These are phyloP conservation scores for Gerris buenoi DNA, from an alignment of 1,140 invertebrate species.

Conservation along the genomic window DNA sequence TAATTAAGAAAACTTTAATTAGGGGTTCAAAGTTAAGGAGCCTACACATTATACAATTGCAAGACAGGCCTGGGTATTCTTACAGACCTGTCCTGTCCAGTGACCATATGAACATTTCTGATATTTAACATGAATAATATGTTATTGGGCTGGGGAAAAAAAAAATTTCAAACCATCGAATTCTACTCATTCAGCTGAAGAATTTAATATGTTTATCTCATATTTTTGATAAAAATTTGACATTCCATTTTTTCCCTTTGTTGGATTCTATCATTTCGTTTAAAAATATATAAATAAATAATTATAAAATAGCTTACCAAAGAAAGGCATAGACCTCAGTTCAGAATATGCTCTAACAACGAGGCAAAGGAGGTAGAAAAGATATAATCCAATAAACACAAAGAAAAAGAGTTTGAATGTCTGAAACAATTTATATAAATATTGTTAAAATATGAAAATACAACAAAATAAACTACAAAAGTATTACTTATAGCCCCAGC, in stretches of 20 bases:
- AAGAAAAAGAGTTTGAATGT: conserved; percentile 79
- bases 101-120: too few relatives aligned
- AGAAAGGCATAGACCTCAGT: conserved; percentile 88
- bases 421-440: conserved; percentile 36
- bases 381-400: conserved; percentile 64
- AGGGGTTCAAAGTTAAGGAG: neutral
- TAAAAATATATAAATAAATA: too few relatives aligned
- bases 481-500: too few relatives aligned
- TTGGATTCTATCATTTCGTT: too few relatives aligned
- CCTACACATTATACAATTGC: neutral
- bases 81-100: neutral
- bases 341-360: conserved; percentile 84
- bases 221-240: too few relatives aligned
- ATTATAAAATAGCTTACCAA: conserved; percentile 79
- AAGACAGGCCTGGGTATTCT: neutral
- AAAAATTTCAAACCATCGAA: too few relatives aligned
- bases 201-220: too few relatives aligned
- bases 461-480: too few relatives aligned
- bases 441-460: neutral
- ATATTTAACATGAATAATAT: too few relatives aligned
- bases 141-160: too few relatives aligned
- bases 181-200: too few relatives aligned
- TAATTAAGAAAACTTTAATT: neutral
- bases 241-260: too few relatives aligned
- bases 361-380: conserved; percentile 68